Evolutionary conservation across 2,888 invertebrate genomes (phyloP).

Genomic region (Ophraella communa): DNA sequence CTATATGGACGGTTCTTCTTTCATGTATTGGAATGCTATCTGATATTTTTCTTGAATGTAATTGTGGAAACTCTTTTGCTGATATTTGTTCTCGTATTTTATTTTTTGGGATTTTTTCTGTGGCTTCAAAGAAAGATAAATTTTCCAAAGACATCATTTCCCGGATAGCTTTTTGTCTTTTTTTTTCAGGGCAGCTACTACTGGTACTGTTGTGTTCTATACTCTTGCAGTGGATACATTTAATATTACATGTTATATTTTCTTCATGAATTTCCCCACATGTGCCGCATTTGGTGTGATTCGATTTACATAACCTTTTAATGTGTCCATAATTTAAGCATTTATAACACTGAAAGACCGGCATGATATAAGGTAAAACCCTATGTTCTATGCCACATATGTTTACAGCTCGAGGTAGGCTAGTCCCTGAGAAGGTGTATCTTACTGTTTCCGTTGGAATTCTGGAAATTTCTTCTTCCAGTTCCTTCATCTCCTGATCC

Average conservation of each 20-base stretch:
- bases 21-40: not conserved
- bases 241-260: not conserved
- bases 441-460: conserved; percentile 2
- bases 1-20: not conserved
- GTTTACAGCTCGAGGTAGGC: not conserved
- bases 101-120: conserved; percentile 7
- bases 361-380: conserved; percentile 13
- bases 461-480: not conserved
- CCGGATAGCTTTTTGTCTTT: conserved; percentile 1
- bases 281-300: not conserved
- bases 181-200: conserved; percentile 7
- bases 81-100: not conserved
- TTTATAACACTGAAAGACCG: conserved; percentile 8
- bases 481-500: not conserved
- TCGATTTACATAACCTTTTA: conserved; percentile 5
- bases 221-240: conserved; percentile 6
- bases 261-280: not conserved
- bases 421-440: conserved; percentile 6
- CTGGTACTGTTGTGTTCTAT: not conserved
- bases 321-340: conserved; percentile 7
- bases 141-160: conserved; percentile 9
- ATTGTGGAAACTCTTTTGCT: not conserved
- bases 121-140: conserved; percentile 1
- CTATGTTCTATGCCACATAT: conserved; percentile 7
- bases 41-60: not conserved